Evolutionary conservation across 1,140 invertebrate genomes (phyloP), one percentile per base, ranked within the genome.

Genomic region (Cyclargus thomasi): DNA sequence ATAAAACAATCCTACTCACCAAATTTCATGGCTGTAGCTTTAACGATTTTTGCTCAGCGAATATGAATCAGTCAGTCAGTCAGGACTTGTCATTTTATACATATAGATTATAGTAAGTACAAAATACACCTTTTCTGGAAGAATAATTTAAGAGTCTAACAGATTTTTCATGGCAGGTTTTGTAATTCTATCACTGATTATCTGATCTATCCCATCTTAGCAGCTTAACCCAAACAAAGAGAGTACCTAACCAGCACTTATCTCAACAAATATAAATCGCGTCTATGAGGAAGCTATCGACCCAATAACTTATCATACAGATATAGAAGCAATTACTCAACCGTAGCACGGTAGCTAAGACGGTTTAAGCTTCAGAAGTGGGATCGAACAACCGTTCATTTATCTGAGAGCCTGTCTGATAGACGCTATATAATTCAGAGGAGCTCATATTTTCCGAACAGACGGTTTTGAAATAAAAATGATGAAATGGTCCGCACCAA

Each of bases 321-420:
- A 76, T 70, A 74, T 76, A 76, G 74, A 53, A 69, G 68, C 74
- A 76, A 76, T 76, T 76, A 74, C 74, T 76, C 74, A 72, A 35
- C 29, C 64, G 63, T 71, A 71, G 67, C 70, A 35, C 69, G 65
- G 69, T 17, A 71, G 69, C 74, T 70, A 70, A 67, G 70, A 74
- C 72, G 72, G 69, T 63, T 74, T 73, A 69, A 74, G 70, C 67
- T 68, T 39, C 68, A 74, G 72, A 69, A 70, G 64, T 70, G 68
- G 57, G 23, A 35, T 53, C 55, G 39, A 66, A 68, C 68, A 74
- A 66, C 72, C 62, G 74, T 72, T 76, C 74, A 76, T 76, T 76
- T 74, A 67, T 76, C 70, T 76, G 71, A 76, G 74, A 76, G 74
- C 74, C 67, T 71, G 66, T 71, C 70, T 55, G 67, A 65, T 65